These are phyloP conservation scores for Aphaenogaster ashmeadi DNA, from an alignment of 1,140 invertebrate genomes.

Conservation along the genomic window DNA sequence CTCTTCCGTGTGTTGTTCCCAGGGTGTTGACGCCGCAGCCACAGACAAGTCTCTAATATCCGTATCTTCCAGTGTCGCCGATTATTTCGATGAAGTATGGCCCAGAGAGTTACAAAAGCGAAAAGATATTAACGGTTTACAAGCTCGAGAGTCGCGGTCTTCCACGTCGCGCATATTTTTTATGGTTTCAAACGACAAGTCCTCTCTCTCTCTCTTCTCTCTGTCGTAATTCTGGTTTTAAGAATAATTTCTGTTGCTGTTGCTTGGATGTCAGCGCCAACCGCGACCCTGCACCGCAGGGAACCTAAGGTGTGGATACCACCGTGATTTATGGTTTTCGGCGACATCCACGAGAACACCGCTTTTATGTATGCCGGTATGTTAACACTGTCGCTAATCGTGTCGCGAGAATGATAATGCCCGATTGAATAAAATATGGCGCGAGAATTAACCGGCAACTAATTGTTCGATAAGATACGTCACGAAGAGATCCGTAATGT, in stretches of 20 bases:
- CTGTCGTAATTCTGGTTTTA: slow-evolving; percentile 47
- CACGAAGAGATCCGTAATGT: not conserved
- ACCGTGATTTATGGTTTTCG: slow-evolving; percentile 49
- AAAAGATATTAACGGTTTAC: slow-evolving; percentile 31
- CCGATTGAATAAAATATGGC: slow-evolving; percentile 2
- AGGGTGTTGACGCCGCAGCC: not conserved
- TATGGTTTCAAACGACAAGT: not conserved
- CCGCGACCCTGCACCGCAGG: slow-evolving; percentile 36
- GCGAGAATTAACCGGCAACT: not conserved
- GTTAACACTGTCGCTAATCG: slow-evolving; percentile 34
- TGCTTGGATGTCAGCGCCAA: slow-evolving; percentile 11
- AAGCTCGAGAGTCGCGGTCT: slow-evolving; percentile 14
- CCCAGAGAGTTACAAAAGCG: slow-evolving; percentile 24
- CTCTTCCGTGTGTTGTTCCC: not conserved
- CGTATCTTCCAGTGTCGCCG: not conserved
- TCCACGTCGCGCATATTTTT: slow-evolving; percentile 45
- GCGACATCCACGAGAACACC: not conserved
- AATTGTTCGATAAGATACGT: slow-evolving; percentile 5
- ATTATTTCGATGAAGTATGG: slow-evolving; percentile 24
- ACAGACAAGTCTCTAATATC: slow-evolving; percentile 31
- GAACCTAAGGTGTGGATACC: slow-evolving; percentile 24
- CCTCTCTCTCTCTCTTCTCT: not conserved
- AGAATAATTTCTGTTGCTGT: slow-evolving; percentile 47
- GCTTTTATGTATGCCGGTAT: slow-evolving; percentile 2
- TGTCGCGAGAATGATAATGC: slow-evolving; percentile 8